A percentile compares a stretch with the other conserved stretches of the same genome.
These are phyloP conservation scores for Brachystomella parvula DNA, from an alignment of 1,140 invertebrate genomes.

Conservation along the genomic window DNA sequence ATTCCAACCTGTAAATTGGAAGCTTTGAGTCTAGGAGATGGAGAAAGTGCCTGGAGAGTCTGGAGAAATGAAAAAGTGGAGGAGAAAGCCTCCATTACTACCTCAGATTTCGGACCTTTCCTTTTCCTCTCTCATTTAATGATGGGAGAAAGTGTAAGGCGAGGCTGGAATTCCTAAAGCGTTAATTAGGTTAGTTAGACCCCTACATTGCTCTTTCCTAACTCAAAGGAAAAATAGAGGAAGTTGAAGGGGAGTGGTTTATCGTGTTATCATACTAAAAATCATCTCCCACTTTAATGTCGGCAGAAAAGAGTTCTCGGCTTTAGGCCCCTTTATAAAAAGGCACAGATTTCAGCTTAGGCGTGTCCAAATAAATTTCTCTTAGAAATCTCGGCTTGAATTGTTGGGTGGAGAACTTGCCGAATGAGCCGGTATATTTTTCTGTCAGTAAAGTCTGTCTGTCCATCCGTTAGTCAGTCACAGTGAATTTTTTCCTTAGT, in stretches of 20 bases:
- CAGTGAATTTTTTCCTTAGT: too few species aligned
- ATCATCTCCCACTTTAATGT: background rate
- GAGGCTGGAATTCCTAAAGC: conserved; percentile 5
- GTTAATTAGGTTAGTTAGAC: conserved; percentile 12
- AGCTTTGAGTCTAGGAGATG: background rate
- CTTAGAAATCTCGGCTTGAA: too few species aligned
- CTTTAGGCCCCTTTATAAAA: too few species aligned
- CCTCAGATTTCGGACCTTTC: background rate
- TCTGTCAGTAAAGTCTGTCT: too few species aligned
- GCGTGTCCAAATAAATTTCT: too few species aligned
- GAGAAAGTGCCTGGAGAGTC: background rate
- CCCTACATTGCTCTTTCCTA: background rate
- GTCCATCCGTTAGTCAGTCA: too few species aligned
- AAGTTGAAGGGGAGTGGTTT: background rate
- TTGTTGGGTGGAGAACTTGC: too few species aligned
- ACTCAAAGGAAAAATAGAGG: background rate
- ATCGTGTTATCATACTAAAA: background rate
- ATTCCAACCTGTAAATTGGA: background rate
- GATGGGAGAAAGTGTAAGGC: background rate
- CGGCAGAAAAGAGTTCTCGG: background rate
- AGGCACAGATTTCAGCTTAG: too few species aligned
- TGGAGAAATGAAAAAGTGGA: background rate
- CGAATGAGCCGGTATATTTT: too few species aligned
- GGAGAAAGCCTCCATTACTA: background rate
- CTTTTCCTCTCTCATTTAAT: background rate